Evolutionary conservation across 2,113 vertebrate species (phyloP), one percentile per base, ranked within the genome.

Genomic region (Indicator maculatus): DNA sequence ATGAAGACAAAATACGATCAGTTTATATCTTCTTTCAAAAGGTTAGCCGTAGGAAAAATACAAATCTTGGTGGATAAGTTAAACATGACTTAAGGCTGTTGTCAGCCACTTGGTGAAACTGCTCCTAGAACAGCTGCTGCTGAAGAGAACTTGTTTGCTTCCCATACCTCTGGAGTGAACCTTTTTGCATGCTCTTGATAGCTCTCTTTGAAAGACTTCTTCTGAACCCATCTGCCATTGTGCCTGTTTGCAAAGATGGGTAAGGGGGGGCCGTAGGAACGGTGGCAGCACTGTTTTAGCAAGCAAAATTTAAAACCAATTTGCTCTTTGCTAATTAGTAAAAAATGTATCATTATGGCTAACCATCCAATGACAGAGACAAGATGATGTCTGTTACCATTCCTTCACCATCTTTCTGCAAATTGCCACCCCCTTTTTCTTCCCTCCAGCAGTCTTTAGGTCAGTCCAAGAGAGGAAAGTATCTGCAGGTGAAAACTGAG

Each of bases 1-100:
- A 36, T 3, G 7, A 91, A 95, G 76, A 45, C 31, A 72, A 83
- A 83, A 41, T 47, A 41, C 4, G 24, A 88, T 72, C 39, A 58
- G 47, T 16, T 82, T 58, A 3, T 30, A 28, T 5, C 38, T 91
- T 19, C 33, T 77, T 83, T 75, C 83, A 53, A 8, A 44, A 75
- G 58, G 47, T 53, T 39, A 61, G 69, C 80, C 44, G 7, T 11
- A 69, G 65, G 83, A 78, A 71, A 82, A 83, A 65, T 19, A 23
- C 2, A 64, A 83, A 38, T 71, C 0, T 4, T 58, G 44, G 16
- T 47, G 76, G 24, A 1, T 77, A 52, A 50, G 61, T 83, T 30
- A 39, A 88, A 84, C 73, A 33, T 50, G 73, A 23, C 90, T 91
- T 61, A 47, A 79, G 85, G 91, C 89, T 91, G 58, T 24, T 95